Percentiles rank a stretch among this genome's conserved stretches.
Evolutionary conservation across 2,113 vertebrate genomes (phyloP).

Genomic region (Grammomys dolichurus): DNA sequence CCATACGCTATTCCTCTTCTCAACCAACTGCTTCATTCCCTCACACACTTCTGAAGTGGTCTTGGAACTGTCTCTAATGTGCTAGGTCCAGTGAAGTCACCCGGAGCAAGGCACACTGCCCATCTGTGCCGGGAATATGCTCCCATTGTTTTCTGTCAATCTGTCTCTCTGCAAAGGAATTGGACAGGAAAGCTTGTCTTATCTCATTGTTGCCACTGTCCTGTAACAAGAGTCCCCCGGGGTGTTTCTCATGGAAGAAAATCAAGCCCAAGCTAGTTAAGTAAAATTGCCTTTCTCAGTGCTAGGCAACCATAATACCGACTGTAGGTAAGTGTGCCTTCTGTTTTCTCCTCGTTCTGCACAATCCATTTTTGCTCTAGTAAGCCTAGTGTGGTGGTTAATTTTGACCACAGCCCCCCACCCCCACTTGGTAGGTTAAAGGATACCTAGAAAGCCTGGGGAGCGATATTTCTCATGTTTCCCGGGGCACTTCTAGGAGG

Average conservation of each 20-base stretch:
- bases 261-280: constrained; percentile 29
- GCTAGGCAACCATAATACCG: background rate
- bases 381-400: background rate
- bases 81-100: background rate
- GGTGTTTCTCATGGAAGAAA: constrained; percentile 1
- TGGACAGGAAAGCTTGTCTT: constrained; percentile 50
- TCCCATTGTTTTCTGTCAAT: constrained; percentile 24
- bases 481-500: background rate
- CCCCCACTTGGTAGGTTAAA: background rate
- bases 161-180: constrained; percentile 34
- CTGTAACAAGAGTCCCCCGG: background rate
- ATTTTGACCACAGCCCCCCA: background rate
- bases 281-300: background rate
- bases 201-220: constrained; percentile 11
- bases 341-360: background rate
- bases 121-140: constrained; percentile 47
- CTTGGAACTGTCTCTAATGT: constrained; percentile 35
- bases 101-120: constrained; percentile 40
- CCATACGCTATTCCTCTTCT: background rate
- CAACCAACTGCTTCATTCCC: constrained; percentile 9
- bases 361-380: background rate
- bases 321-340: background rate
- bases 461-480: background rate
- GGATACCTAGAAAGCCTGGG: background rate
- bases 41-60: constrained; percentile 25